Base-by-base conservation (phyloP, 2,797 vertebrate genomes). In the Cyprinodon diabolis region DNA sequence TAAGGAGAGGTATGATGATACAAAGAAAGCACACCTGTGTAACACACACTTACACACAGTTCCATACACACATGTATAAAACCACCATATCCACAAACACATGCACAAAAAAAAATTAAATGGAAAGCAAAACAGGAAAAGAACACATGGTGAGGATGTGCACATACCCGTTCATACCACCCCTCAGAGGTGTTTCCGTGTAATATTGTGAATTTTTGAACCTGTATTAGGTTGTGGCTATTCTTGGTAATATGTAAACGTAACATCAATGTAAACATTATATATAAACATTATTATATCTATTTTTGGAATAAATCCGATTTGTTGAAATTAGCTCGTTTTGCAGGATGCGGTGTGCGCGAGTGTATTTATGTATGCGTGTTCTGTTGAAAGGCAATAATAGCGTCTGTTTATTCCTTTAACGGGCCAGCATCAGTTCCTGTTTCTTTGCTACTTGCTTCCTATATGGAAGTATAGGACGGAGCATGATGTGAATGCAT, bases 261-360 rank as follows among this genome's bases (percentile, higher is more conserved):
- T 94, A 93, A 92, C 89, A 91, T 93, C 91, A 91, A 94, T 93
- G 92, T 94, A 94, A 91, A 93, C 92, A 91, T 74, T 92, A 92
- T 92, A 93, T 92, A 93, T 88, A 91, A 90, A 93, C 91, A 92
- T 90, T 89, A 90, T 94, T 89, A 90, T 94, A 93, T 94, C 91
- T 94, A 94, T 94, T 94, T 94, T 94, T 94, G 87, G 88, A 93
- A 93, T 92, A 91, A 92, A 90, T 92, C 87, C 84, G 86, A 67
- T 71, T 86, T 89, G 80, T 57, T 79, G 89, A 72, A 86, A 87
- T 80, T 80, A 70, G 8, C 78, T 89, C 87, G 81, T 88, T 91
- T 89, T 86, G 88, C 91, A 87, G 90, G 86, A 90, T 87, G 88
- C 86, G 78, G 76, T 30, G 82, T 89, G 83, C 86, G 86, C 87